Evolutionary conservation across 2,888 invertebrate genomes (phyloP), one percentile per base, ranked within the genome.

Genomic region (Antheraea assamensis): DNA sequence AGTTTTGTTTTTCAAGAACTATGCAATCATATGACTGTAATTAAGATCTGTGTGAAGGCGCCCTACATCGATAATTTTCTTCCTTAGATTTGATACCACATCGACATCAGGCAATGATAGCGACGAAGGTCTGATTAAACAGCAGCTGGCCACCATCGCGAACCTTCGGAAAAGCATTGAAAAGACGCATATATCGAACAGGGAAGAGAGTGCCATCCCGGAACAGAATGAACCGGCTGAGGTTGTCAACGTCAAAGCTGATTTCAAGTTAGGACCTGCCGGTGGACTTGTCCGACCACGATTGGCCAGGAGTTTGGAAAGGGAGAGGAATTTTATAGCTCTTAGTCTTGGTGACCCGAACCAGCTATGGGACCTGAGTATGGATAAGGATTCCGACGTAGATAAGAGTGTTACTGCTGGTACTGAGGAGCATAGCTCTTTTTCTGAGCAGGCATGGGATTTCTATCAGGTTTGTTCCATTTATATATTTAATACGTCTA

Each of bases 381-480:
- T 93, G 75, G 95, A 95, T 73, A 94, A 93, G 74, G 95, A 95
- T 77, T 95, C 95, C 0, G 95, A 95, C 80, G 77, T 94, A 10
- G 96, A 96, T 82, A 95, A 92, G 78, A 96, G 96, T 85, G 94
- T 95, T 66, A 96, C 96, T 0, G 95, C 95, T 17, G 95, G 96
- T 35, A 96, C 96, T 0, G 97, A 97, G 86, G 97, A 97, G 85
- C 97, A 97, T 80, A 96, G 97, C 84, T 98, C 97, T 85, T 96
- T 98, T 88, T 98, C 98, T 1, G 98, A 98, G 89, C 97, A 98
- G 83, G 98, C 98, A 71, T 99, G 99, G 99, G 99, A 99, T 91
- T 98, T 97, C 91, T 99, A 98, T 95, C 98, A 98, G 96, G 98
- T 97, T 83, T 76, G 84, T 75, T 74, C 35, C 35, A 55, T 47